A percentile compares a stretch with the other conserved stretches of the same genome.
phyloP scores from a whole-genome alignment of 1,140 invertebrate species.

The Drosophila sproati region DNA sequence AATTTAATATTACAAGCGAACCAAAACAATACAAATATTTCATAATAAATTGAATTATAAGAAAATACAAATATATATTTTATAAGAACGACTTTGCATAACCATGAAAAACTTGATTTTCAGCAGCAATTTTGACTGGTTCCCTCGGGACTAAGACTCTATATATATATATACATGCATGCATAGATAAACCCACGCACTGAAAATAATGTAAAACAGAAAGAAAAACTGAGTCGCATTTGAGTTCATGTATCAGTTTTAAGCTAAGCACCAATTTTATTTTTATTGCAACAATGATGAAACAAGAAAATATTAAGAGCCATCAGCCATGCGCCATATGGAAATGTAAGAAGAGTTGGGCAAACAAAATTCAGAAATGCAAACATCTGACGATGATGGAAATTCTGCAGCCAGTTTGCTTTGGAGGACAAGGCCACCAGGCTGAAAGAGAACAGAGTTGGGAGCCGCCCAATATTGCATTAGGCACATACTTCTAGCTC shows the following conservation, averaged over 20 bases:
- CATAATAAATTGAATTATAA: no score
- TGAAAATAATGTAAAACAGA: neutral
- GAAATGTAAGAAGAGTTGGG: neutral
- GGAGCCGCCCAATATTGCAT: conserved; percentile 27
- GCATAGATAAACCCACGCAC: conserved; percentile 2
- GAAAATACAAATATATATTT: no score
- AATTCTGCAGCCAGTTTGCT: conserved; percentile 1
- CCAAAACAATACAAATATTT: no score
- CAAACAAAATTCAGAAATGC: neutral
- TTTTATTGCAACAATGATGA: no score
- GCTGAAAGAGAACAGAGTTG: conserved; percentile 1
- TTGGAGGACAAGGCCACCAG: conserved; percentile 57
- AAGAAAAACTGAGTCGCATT: conserved; percentile 47
- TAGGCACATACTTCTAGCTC: conserved; percentile 3
- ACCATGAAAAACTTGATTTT: no score
- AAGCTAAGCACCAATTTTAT: neutral
- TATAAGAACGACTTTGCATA: no score
- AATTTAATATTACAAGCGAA: no score
- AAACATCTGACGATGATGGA: conserved; percentile 6
- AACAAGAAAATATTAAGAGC: no score
- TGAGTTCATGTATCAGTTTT: conserved; percentile 12
- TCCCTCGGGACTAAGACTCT: neutral
- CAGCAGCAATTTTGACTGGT: no score
- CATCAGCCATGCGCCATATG: neutral
- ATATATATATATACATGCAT: neutral